A percentile compares a stretch with the other conserved stretches of the same genome.
Conservation (phyloP, 1,140 invertebrate genomes). For the Dermatophagoides farinae region DNA sequence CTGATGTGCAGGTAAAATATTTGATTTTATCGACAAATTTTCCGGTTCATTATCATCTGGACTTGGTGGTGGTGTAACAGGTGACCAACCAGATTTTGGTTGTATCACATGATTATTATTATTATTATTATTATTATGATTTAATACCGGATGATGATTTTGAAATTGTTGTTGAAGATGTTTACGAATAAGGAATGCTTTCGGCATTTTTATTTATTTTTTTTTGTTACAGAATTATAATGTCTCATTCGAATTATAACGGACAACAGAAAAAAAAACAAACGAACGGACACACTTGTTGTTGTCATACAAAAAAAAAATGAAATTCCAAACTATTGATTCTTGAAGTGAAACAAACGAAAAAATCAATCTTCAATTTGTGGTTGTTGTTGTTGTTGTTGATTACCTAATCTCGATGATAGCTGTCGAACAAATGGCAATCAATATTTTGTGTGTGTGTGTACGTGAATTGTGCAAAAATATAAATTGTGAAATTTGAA, state of each 20-base stretch:
- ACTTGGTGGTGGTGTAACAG: slow-evolving; percentile 16
- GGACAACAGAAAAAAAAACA: neutral
- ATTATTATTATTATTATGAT: no score
- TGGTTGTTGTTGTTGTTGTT: no score
- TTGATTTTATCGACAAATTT: neutral
- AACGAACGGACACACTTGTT: neutral
- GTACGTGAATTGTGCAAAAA: no score
- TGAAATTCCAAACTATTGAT: no score
- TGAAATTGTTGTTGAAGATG: neutral
- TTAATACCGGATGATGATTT: no score
- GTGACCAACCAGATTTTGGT: slow-evolving; percentile 4
- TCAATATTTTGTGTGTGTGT: no score
- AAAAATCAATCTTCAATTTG: no score
- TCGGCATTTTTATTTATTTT: slow-evolving; percentile 12
- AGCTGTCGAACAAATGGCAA: no score
- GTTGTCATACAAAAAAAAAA: neutral
- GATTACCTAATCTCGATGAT: no score
- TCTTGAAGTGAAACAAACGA: no score
- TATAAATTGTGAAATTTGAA: neutral
- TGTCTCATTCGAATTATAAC: neutral
- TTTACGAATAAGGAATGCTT: slow-evolving; percentile 16
- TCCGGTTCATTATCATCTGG: slow-evolving; percentile 10
- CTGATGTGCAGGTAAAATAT: no score
- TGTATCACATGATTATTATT: no score
- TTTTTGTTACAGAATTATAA: neutral